These are phyloP conservation scores for Sinocyclocheilus anshuiensis DNA, from an alignment of 2,113 vertebrate genomes.

Conservation along the genomic window DNA sequence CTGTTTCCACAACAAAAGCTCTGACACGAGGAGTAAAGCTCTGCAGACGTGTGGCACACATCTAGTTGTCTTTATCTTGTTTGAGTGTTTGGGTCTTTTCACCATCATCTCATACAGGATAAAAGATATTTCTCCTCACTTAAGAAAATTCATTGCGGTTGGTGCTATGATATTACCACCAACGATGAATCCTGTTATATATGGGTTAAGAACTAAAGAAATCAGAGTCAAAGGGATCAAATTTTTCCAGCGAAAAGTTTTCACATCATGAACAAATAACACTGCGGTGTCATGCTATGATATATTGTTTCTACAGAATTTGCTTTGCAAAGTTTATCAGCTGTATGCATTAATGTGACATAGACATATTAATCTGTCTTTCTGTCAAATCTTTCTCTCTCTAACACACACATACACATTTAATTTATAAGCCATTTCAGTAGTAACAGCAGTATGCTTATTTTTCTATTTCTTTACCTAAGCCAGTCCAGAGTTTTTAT, in stretches of 20 bases:
- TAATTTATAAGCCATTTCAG: background rate
- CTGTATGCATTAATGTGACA: background rate
- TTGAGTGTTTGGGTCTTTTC: slow-evolving; percentile 69
- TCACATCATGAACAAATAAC: background rate
- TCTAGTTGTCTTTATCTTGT: slow-evolving; percentile 66
- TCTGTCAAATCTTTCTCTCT: background rate
- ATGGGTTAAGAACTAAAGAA: slow-evolving; percentile 76
- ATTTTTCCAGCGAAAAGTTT: slow-evolving; percentile 51
- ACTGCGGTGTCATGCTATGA: background rate
- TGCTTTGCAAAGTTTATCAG: background rate
- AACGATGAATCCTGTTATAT: slow-evolving; percentile 75
- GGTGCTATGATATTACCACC: slow-evolving; percentile 70
- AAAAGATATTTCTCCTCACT: slow-evolving; percentile 15
- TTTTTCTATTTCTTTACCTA: background rate
- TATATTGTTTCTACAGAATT: background rate
- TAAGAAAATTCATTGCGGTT: slow-evolving; percentile 67
- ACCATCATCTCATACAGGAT: no score
- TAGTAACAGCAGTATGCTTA: background rate
- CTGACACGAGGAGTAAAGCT: slow-evolving; percentile 73
- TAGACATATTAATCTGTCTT: background rate
- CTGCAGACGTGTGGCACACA: slow-evolving; percentile 77
- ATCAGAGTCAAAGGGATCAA: slow-evolving; percentile 61
- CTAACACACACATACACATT: background rate
- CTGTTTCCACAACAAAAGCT: slow-evolving; percentile 67
- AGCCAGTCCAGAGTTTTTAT: background rate